These are phyloP conservation scores for Gymnocypris eckloni DNA, from an alignment of 2,797 vertebrate genomes.

Conservation along the genomic window DNA sequence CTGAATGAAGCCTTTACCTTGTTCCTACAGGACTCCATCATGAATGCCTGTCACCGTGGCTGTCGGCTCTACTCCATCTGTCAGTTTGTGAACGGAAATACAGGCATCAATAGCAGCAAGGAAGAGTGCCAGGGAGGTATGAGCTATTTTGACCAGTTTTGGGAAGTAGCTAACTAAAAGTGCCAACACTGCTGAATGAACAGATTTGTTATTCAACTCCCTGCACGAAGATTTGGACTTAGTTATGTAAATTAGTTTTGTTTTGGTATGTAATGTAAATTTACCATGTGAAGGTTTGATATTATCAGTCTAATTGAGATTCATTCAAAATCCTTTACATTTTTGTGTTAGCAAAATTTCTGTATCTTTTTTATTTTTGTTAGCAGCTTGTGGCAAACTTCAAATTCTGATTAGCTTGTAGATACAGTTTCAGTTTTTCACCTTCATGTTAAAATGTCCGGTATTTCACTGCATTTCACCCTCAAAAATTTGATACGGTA, in stretches of 20 bases:
- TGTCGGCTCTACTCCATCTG: constrained; percentile 98
- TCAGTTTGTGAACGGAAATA: constrained; percentile 91
- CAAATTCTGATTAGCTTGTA: background rate
- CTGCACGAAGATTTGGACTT: background rate
- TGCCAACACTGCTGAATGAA: background rate
- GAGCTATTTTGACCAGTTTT: constrained; percentile 35
- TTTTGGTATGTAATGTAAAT: background rate
- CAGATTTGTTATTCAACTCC: background rate
- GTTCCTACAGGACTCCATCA: constrained; percentile 80
- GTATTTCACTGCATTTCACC: background rate
- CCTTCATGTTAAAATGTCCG: background rate
- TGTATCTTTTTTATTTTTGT: too few species aligned
- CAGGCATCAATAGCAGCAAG: constrained; percentile 89
- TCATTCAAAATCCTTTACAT: background rate
- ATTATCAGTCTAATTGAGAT: background rate
- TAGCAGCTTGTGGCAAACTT: too few species aligned
- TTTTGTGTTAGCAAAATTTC: background rate
- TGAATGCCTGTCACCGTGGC: constrained; percentile 94
- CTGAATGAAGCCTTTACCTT: constrained; percentile 27
- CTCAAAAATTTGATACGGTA: background rate
- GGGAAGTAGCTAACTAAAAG: too few species aligned
- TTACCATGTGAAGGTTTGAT: background rate
- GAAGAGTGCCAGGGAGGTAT: constrained; percentile 95
- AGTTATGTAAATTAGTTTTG: background rate
- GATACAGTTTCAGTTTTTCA: background rate